Base-by-base conservation (phyloP, 2,888 invertebrate genomes). In the Plagodis pulveraria region DNA sequence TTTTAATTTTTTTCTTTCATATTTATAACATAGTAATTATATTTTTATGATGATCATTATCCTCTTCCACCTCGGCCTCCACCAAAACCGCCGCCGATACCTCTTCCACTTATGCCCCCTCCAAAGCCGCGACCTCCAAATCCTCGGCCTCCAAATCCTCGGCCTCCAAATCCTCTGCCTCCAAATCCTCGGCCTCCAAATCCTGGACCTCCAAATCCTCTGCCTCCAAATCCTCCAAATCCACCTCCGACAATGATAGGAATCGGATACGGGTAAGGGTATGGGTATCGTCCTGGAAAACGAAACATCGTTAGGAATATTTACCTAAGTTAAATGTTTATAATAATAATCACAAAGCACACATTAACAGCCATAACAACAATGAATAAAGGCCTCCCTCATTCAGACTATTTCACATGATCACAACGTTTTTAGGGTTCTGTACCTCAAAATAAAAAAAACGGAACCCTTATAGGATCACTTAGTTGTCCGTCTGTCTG, bases 71-170 rank as follows among this genome's bases (percentile, higher is more conserved):
- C 70, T 6, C 56, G 50, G n/a, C 71, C 67, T 2, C 71, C 66
- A 5, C 61, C 71, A 44, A 65, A 52, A 2, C 68, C 69, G 6
- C 74, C 66, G 0, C 56, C 56, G 40, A 42, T 59, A 0, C 72
- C 72, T 12, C 56, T 40, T 8, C 70, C 65, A 0, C 70, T 68
- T 6, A 50, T 45, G n/a, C 70, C 69, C 5, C 69, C 63, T 2
- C 57, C 69, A 50, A 65, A 54, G 4, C 70, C 68, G 51, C 72
- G 47, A 0, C 76, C 75, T 0, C 77, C 78, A 43, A 73, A 66
- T 0, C 78, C 76, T 55, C 70, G 63, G 5, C 75, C 77, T 6
- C 78, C 76, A 49, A 70, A 66, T 0, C 76, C 74, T 51, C 71
- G 48, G 0, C 77, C 69, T 0, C 74, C 73, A 54, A 70, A 70